Conservation (phyloP, 2,888 invertebrate species). For the Luperina nickerlii region DNA sequence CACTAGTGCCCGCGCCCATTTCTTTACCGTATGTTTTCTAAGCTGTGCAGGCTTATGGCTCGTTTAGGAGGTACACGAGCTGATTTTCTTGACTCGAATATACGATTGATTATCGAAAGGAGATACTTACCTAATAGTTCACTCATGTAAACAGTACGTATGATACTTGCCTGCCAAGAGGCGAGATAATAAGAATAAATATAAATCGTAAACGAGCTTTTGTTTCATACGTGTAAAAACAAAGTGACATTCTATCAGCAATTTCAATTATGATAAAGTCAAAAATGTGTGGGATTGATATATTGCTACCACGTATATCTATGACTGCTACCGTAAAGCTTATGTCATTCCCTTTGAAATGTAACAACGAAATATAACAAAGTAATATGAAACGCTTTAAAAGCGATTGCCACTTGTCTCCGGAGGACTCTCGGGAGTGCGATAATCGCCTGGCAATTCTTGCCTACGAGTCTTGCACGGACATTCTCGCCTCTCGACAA, state of each 20-base stretch:
- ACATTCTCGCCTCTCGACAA: neutral
- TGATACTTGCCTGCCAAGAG: neutral
- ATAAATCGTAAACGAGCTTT: neutral
- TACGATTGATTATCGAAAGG: too few species aligned
- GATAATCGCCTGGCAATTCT: neutral
- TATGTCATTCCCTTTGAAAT: neutral
- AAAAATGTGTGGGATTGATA: too few species aligned
- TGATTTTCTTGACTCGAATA: neutral
- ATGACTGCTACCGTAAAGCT: neutral
- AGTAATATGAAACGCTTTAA: neutral
- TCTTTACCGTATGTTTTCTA: conserved; percentile 43
- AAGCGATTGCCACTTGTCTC: neutral
- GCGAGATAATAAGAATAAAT: neutral
- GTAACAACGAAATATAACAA: too few species aligned
- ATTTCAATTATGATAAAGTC: neutral
- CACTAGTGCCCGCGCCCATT: conserved; percentile 22
- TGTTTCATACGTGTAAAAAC: neutral
- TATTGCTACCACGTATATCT: too few species aligned
- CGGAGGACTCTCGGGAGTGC: neutral
- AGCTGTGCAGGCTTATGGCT: neutral
- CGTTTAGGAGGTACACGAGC: conserved; percentile 7
- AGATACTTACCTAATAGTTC: neutral
- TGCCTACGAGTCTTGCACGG: neutral
- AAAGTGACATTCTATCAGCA: neutral
- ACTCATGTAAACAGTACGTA: neutral